Percentiles rank a stretch among this genome's conserved stretches.
Evolutionary conservation across 2,888 invertebrate genomes (phyloP).

Genomic region (Drosophila meridionalis): DNA sequence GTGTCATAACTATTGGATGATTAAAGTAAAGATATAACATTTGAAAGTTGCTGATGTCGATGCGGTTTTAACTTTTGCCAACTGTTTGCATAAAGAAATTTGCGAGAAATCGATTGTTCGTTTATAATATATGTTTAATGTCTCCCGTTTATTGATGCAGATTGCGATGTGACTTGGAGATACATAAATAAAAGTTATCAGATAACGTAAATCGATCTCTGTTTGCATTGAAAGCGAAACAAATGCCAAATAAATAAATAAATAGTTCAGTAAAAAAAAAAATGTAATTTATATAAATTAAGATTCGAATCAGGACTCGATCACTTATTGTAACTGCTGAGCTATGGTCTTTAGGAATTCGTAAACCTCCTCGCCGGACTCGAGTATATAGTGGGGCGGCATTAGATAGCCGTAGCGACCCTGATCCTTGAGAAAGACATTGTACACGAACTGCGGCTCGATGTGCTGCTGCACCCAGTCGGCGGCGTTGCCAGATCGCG

Average conservation of each 20-base stretch:
- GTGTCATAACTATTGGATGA: neutral
- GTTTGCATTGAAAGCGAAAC: neutral
- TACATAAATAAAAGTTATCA: neutral
- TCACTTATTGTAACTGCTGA: constrained; percentile 56
- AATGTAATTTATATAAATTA: constrained; percentile 13
- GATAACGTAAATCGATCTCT: neutral
- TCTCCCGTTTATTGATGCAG: neutral
- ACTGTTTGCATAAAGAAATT: constrained; percentile 5
- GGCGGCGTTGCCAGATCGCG: constrained; percentile 82
- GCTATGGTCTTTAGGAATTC: constrained; percentile 82
- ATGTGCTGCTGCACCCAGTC: constrained; percentile 82
- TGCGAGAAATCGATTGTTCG: neutral
- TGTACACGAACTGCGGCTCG: constrained; percentile 80
- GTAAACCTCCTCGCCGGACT: constrained; percentile 82
- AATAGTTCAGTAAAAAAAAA: constrained; percentile 13
- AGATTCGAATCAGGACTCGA: too few species aligned
- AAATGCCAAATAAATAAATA: constrained; percentile 11
- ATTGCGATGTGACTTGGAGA: neutral
- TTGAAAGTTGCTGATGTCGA: constrained; percentile 1
- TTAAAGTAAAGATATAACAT: neutral
- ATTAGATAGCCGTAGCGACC: constrained; percentile 84
- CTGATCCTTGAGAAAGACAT: constrained; percentile 82
- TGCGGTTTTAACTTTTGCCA: neutral
- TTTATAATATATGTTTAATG: neutral
- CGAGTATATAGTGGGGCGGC: constrained; percentile 82